Evolutionary conservation across 2,888 invertebrate species (phyloP), one percentile per base, ranked within the genome.

Genomic region (Orthonychiurus folsomi): DNA sequence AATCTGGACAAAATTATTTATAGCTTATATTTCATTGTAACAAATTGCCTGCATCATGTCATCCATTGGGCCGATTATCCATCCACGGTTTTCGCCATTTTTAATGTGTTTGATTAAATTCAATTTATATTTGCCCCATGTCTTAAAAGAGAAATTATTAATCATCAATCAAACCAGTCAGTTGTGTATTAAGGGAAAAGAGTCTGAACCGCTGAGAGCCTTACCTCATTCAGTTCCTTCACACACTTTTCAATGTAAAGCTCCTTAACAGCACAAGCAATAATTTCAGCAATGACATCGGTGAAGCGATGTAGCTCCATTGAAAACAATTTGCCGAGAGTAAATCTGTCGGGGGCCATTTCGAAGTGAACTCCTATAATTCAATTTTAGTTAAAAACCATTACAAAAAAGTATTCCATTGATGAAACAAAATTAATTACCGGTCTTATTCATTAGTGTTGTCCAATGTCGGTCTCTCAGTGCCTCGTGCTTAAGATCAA

Each of bases 381-480:
- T 15, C 5, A 37, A 37, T 37, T 9, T 37, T 37, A 5, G 37
- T 37, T 37, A 15, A 9, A n/a, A 37, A 37, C 37, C 5, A 37
- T 37, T 5, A 15, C n/a, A n/a, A n/a, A n/a, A n/a, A n/a, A n/a
- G n/a, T n/a, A n/a, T n/a, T n/a, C n/a, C n/a, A n/a, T n/a, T n/a
- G n/a, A n/a, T n/a, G 78, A 66, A 78, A 76, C 73, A 79, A 78
- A 65, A 79, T 78, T 72, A 78, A 78, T 66, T 76, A 87, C 86
- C 37, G 18, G 93, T 94, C 77, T 89, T 89, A 1, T 79, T 79
- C 93, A 94, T 93, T 56, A 94, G 79, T 73, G 88, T 85, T 71
- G 85, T 83, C 94, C 94, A 95, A 78, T 95, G 94, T 15, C 93
- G 82, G 71, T 90, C 89, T 12, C 92, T 80, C 77, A 95, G 83